Conservation (phyloP, 2,797 vertebrate species). For the Rhabdophis nuchalis region DNA sequence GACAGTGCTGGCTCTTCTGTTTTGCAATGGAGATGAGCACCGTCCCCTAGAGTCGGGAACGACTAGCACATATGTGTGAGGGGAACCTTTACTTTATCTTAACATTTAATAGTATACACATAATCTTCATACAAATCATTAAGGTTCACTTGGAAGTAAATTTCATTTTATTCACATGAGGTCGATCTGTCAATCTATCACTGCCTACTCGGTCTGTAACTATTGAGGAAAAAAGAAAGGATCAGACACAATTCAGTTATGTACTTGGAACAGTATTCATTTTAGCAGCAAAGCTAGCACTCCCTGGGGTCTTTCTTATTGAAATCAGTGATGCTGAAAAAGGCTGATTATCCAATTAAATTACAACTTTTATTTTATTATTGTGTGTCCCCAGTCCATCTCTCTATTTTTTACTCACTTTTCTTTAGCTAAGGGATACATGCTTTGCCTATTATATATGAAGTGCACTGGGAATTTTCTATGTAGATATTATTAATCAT, state of each 20-base stretch:
- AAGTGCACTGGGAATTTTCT: not conserved
- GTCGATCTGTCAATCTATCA: not conserved
- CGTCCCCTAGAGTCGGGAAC: too few species aligned
- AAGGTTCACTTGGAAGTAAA: not conserved
- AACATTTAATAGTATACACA: not conserved
- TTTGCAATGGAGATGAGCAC: too few species aligned
- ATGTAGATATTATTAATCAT: not conserved
- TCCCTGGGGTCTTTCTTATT: not conserved
- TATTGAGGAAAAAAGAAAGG: not conserved
- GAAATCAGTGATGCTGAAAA: not conserved
- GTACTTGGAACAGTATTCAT: not conserved
- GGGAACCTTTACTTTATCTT: too few species aligned
- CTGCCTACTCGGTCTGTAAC: not conserved
- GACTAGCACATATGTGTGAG: too few species aligned
- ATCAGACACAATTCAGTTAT: not conserved
- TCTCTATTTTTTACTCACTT: not conserved
- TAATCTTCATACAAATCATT: not conserved
- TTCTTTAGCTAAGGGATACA: not conserved
- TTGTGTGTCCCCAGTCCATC: not conserved
- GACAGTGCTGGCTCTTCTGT: too few species aligned
- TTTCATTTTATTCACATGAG: not conserved
- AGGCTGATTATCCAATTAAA: not conserved
- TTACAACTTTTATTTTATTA: not conserved
- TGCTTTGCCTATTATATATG: not conserved
- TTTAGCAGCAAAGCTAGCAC: not conserved